Conservation (phyloP, 2,888 invertebrate species). For the Geophilus truncorum region DNA sequence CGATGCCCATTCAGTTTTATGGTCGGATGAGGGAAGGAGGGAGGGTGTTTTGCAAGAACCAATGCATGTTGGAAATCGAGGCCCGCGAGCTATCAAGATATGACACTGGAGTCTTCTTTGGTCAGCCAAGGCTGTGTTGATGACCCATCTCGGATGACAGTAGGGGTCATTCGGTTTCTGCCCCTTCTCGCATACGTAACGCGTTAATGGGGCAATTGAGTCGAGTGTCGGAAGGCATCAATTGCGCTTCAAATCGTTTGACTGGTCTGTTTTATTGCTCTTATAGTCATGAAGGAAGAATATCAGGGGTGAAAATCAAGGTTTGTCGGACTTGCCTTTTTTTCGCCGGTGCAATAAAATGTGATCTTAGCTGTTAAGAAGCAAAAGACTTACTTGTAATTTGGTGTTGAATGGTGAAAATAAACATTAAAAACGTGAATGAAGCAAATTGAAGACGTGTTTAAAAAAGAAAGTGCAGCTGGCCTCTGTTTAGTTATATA, state of each 20-base stretch:
- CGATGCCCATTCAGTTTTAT: slow-evolving; percentile 30
- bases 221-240: slow-evolving; percentile 19
- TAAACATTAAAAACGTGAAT: background rate
- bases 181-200: slow-evolving; percentile 18
- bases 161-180: background rate
- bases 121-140: background rate
- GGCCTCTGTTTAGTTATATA: background rate
- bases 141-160: slow-evolving; percentile 16
- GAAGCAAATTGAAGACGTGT: background rate
- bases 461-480: background rate
- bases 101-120: background rate
- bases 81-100: slow-evolving; percentile 1
- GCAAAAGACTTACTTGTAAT: too few relatives aligned
- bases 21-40: slow-evolving; percentile 30
- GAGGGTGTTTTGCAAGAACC: slow-evolving; percentile 28
- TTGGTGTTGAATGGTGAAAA: background rate
- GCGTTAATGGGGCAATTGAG: slow-evolving; percentile 20
- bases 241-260: slow-evolving; percentile 11
- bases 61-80: background rate
- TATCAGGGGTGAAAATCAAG: background rate
- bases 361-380: too few relatives aligned
- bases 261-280: slow-evolving; percentile 11
- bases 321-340: background rate
- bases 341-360: background rate
- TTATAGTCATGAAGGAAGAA: background rate